These are phyloP conservation scores for Gobio occitaniae DNA, from an alignment of 2,797 vertebrate genomes.

Conservation along the genomic window DNA sequence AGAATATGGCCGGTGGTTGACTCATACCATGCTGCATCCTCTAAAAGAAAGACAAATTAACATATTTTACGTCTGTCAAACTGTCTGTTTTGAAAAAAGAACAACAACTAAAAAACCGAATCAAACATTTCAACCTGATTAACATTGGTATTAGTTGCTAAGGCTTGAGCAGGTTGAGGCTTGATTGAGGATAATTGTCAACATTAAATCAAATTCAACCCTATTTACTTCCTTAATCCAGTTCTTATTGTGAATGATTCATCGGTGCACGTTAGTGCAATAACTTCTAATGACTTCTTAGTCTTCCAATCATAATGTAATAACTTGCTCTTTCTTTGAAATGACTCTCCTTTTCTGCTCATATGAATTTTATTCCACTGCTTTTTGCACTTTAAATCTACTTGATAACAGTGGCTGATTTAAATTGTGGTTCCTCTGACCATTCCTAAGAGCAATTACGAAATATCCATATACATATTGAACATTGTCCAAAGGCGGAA, in stretches of 20 bases:
- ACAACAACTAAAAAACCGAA: background rate
- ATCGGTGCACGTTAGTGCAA: background rate
- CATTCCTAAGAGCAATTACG: background rate
- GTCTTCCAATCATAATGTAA: background rate
- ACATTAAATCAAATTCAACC: background rate
- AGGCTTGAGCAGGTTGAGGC: background rate
- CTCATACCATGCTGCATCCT: constrained; percentile 74
- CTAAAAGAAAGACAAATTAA: constrained; percentile 66
- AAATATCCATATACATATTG: background rate
- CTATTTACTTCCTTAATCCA: background rate
- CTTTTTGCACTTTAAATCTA: background rate
- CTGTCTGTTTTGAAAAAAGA: background rate
- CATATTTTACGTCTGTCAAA: background rate
- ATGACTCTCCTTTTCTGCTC: background rate
- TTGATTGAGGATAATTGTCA: background rate
- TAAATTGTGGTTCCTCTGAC: background rate
- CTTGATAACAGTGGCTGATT: background rate
- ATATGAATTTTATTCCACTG: background rate
- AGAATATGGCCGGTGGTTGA: constrained; percentile 69
- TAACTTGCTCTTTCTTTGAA: background rate
- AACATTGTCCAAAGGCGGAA: background rate
- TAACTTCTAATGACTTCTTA: background rate
- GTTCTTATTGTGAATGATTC: constrained; percentile 2
- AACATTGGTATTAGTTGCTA: constrained; percentile 1
- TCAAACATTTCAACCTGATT: background rate